Conservation (phyloP, 1,140 invertebrate species). For the Tetramorium parvispinum region DNA sequence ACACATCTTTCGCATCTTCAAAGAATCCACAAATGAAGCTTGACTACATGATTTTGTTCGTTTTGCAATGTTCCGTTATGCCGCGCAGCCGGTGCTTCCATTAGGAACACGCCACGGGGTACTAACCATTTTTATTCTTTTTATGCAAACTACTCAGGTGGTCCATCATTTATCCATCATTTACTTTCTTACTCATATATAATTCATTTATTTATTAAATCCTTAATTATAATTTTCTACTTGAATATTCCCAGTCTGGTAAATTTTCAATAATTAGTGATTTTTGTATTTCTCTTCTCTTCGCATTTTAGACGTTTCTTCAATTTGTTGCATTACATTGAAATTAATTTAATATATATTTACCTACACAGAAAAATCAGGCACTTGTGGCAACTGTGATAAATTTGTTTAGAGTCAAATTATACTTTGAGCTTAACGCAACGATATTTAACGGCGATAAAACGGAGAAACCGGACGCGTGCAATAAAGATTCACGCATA, state of each 20-base stretch:
- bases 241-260: not conserved
- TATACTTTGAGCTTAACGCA: not conserved
- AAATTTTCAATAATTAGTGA: not conserved
- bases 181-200: not conserved
- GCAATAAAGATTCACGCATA: conserved; percentile 9
- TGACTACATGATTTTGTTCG: not conserved
- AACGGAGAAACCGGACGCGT: not conserved
- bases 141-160: not conserved
- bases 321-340: not conserved
- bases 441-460: not conserved
- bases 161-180: not conserved
- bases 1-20: not conserved
- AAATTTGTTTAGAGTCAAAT: not conserved
- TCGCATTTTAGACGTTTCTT: not conserved
- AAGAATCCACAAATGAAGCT: conserved; percentile 1
- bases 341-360: not conserved
- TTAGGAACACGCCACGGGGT: not conserved
- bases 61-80: not conserved
- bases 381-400: not conserved
- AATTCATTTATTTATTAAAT: not conserved
- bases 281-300: not conserved
- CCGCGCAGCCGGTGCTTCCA: not conserved
- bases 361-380: not conserved
- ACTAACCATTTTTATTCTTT: not conserved
- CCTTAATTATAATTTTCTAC: not conserved